A percentile compares a stretch with the other conserved stretches of the same genome.
phyloP scores from a whole-genome alignment of 1,140 invertebrate species.

The Bilobella aurantiaca region DNA sequence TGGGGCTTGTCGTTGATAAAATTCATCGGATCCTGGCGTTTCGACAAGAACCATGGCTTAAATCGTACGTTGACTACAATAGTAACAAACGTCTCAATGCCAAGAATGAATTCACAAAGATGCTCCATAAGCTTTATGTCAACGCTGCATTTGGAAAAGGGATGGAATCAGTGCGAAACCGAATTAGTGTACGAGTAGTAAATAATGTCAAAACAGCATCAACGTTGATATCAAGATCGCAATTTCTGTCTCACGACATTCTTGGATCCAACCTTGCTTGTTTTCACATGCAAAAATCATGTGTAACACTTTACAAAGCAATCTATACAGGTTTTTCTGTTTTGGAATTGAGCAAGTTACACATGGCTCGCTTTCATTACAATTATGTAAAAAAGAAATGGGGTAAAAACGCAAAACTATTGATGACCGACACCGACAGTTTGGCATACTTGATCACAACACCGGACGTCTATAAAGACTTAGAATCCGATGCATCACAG shows the following conservation, averaged over 20 bases:
- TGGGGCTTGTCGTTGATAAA: constrained; percentile 43
- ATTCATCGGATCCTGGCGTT: constrained; percentile 44
- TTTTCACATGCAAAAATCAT: constrained; percentile 3
- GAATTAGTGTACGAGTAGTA: constrained; percentile 8
- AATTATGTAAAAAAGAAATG: constrained; percentile 12
- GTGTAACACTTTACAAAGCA: constrained; percentile 7
- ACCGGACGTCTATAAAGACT: constrained; percentile 11
- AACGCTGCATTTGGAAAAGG: constrained; percentile 36
- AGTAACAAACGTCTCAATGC: constrained; percentile 36
- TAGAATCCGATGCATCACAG: not conserved
- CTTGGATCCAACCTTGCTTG: not conserved
- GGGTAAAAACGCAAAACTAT: constrained; percentile 1
- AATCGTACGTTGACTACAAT: constrained; percentile 42
- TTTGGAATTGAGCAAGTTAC: constrained; percentile 11
- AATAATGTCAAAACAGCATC: not conserved
- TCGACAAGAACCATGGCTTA: constrained; percentile 44
- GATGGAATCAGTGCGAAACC: constrained; percentile 36
- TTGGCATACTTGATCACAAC: constrained; percentile 16
- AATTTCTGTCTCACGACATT: not conserved
- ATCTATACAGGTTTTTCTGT: constrained; percentile 10
- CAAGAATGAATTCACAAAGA: constrained; percentile 30
- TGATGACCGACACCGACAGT: constrained; percentile 19
- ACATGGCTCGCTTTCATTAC: constrained; percentile 10
- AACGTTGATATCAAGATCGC: not conserved
- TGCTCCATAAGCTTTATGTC: constrained; percentile 37